A percentile compares a stretch with the other conserved stretches of the same genome.
phyloP scores from a whole-genome alignment of 2,888 invertebrate genomes.

The Drosophila parthenogenetica region DNA sequence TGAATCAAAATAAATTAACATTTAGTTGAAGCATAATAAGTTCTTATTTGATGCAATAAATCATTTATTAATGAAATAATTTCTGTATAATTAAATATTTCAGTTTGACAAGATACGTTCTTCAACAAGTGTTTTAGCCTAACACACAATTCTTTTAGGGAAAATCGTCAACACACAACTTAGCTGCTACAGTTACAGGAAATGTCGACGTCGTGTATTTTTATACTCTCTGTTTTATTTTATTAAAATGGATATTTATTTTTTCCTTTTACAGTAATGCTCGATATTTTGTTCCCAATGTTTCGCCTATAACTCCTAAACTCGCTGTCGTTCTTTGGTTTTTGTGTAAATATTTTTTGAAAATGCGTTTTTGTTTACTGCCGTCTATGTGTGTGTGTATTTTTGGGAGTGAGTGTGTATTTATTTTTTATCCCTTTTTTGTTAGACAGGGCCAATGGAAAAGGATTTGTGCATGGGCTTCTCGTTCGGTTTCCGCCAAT shows the following conservation, averaged over 20 bases:
- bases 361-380: constrained; percentile 75
- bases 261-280: constrained; percentile 24
- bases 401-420: constrained; percentile 8
- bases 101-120: too few species aligned
- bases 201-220: constrained; percentile 16
- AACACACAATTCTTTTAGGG: neutral
- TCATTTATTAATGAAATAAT: too few species aligned
- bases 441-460: constrained; percentile 66
- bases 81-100: too few species aligned
- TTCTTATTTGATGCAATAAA: too few species aligned
- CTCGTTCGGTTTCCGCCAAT: constrained; percentile 67
- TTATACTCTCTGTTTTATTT: too few species aligned
- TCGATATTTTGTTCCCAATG: constrained; percentile 9
- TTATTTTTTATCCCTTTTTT: constrained; percentile 40
- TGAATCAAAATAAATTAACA: too few species aligned
- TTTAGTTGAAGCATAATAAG: too few species aligned
- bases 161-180: too few species aligned
- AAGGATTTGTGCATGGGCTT: constrained; percentile 67
- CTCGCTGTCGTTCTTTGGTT: constrained; percentile 34
- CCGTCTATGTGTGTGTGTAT: constrained; percentile 5
- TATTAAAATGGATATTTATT: neutral
- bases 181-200: constrained; percentile 16
- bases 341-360: constrained; percentile 71
- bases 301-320: neutral
- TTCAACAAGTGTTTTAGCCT: neutral